These are phyloP conservation scores for Sander lucioperca DNA, from an alignment of 2,113 vertebrate genomes.

Conservation along the genomic window DNA sequence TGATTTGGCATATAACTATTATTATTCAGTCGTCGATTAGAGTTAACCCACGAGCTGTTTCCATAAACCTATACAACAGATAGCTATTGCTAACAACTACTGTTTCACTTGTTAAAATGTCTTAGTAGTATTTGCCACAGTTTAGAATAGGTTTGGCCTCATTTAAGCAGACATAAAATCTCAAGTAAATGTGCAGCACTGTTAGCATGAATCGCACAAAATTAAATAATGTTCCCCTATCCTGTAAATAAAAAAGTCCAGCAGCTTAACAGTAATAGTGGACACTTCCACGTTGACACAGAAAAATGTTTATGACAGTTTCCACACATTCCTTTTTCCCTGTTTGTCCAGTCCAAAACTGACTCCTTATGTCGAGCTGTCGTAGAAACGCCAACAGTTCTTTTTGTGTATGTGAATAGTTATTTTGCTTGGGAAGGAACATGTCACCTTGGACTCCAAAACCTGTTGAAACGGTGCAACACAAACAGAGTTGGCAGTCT, in stretches of 20 bases:
- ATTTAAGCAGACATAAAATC: constrained; percentile 55
- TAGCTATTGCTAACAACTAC: constrained; percentile 17
- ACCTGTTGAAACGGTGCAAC: constrained; percentile 25
- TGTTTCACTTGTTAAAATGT: constrained; percentile 53
- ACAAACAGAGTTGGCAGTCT: constrained; percentile 20
- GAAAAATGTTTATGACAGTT: constrained; percentile 38
- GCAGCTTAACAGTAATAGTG: constrained; percentile 73
- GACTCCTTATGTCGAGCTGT: constrained; percentile 33
- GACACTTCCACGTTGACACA: constrained; percentile 54
- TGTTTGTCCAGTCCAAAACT: constrained; percentile 5
- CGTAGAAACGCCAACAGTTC: constrained; percentile 51
- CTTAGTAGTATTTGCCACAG: constrained; percentile 68
- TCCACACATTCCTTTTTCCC: constrained; percentile 4
- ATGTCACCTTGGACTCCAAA: constrained; percentile 2
- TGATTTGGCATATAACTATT: constrained; percentile 70
- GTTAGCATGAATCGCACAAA: constrained; percentile 46
- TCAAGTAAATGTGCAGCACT: constrained; percentile 40
- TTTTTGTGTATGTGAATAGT: constrained; percentile 46
- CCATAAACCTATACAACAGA: constrained; percentile 31
- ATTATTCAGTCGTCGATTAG: constrained; percentile 36
- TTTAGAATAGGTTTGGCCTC: constrained; percentile 67
- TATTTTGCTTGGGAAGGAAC: constrained; percentile 54
- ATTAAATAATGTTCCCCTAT: constrained; percentile 50
- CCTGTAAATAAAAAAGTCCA: constrained; percentile 59
- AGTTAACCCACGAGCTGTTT: constrained; percentile 27